A percentile compares a stretch with the other conserved stretches of the same genome.
Conservation (phyloP, 2,797 vertebrate genomes). For the Selene dorsalis region DNA sequence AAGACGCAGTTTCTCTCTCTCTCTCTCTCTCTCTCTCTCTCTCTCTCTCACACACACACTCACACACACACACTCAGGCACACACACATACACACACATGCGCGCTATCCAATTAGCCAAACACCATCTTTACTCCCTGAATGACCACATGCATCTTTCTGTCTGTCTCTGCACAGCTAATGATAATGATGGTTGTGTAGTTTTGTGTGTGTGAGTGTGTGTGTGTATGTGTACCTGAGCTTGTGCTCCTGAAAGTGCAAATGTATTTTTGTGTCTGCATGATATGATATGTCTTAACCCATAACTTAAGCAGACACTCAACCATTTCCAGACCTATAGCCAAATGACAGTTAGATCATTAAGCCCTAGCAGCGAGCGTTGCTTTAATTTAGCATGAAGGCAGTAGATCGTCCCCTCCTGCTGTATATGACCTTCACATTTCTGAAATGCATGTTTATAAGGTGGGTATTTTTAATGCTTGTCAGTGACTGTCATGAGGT, state of each 20-base stretch:
- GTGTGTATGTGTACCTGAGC: constrained; percentile 26
- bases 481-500: constrained; percentile 49
- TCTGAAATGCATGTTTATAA: constrained; percentile 42
- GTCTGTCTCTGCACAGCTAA: constrained; percentile 72
- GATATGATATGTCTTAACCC: constrained; percentile 66
- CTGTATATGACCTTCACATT: constrained; percentile 73
- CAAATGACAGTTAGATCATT: constrained; percentile 78
- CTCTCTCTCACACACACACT: constrained; percentile 18
- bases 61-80: constrained; percentile 27
- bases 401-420: constrained; percentile 46
- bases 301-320: constrained; percentile 73
- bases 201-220: constrained; percentile 9
- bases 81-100: constrained; percentile 11
- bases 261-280: constrained; percentile 60
- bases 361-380: constrained; percentile 58
- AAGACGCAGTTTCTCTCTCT: constrained; percentile 10
- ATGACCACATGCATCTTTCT: constrained; percentile 78
- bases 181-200: constrained; percentile 70
- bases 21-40: too few species aligned
- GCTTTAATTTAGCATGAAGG: constrained; percentile 76
- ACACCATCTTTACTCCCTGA: constrained; percentile 63
- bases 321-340: constrained; percentile 69
- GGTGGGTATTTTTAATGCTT: constrained; percentile 54
- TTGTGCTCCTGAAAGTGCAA: constrained; percentile 34
- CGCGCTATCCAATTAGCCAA: constrained; percentile 73